phyloP scores from a whole-genome alignment of 1,140 invertebrate genomes.

The Euborellia annulipes region DNA sequence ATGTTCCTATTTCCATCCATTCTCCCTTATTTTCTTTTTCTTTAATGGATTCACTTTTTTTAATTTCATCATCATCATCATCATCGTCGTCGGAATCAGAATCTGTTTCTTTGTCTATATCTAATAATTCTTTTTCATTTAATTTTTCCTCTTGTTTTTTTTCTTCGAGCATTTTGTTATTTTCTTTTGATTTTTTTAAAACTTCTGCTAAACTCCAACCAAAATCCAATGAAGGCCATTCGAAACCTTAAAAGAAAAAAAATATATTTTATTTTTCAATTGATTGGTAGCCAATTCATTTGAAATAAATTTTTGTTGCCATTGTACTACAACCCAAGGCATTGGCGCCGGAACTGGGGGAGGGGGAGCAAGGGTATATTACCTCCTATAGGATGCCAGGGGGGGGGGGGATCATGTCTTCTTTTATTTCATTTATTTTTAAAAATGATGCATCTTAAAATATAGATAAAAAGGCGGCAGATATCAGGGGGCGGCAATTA shows the following conservation, averaged over 20 bases:
- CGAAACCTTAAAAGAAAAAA: conserved; percentile 39
- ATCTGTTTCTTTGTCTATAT: conserved; percentile 16
- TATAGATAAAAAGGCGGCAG: too few species aligned
- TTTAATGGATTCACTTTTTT: conserved; percentile 11
- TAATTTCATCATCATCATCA: conserved; percentile 20
- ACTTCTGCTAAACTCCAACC: conserved; percentile 83
- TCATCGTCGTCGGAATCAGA: conserved; percentile 15
- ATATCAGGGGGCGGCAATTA: too few species aligned
- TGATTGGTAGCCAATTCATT: too few species aligned
- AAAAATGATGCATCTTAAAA: too few species aligned
- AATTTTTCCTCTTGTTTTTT: conserved; percentile 17
- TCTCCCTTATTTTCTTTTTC: conserved; percentile 27
- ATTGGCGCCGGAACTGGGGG: too few species aligned
- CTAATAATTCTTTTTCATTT: background rate
- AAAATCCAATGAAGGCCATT: conserved; percentile 79
- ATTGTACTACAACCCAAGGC: too few species aligned
- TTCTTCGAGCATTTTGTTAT: conserved; percentile 20
- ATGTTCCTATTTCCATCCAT: conserved; percentile 69
- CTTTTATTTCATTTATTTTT: too few species aligned
- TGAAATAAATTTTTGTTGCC: too few species aligned
- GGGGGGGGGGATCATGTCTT: too few species aligned
- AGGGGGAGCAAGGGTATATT: too few species aligned
- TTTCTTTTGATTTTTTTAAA: conserved; percentile 43
- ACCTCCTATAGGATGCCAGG: too few species aligned
- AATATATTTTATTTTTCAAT: too few species aligned